Evolutionary conservation across 2,888 invertebrate genomes (phyloP).

Genomic region (Theretra japonica): DNA sequence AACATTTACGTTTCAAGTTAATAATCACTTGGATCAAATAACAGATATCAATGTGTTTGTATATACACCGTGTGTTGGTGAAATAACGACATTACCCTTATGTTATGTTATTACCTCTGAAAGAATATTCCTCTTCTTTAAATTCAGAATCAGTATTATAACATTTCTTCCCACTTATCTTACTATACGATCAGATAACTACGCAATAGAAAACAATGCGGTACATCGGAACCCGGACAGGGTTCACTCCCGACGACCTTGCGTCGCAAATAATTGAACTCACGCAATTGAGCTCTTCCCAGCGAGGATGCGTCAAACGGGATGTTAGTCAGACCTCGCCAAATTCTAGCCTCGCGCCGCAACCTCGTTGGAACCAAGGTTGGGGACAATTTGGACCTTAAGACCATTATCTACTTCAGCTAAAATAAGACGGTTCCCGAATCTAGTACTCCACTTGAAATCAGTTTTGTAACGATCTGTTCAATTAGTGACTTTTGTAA

Average conservation of each 20-base stretch:
- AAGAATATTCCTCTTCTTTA: no score
- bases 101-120: no score
- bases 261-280: constrained; percentile 41
- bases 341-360: constrained; percentile 25
- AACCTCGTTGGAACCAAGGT: constrained; percentile 28
- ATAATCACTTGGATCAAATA: no score
- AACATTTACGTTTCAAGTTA: no score
- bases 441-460: background rate
- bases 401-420: background rate
- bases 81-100: no score
- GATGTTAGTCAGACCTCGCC: constrained; percentile 30
- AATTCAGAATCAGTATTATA: no score
- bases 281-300: constrained; percentile 47
- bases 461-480: no score
- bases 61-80: no score
- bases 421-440: background rate
- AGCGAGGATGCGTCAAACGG: constrained; percentile 27
- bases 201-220: constrained; percentile 21
- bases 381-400: background rate
- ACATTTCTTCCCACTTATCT: no score
- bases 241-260: constrained; percentile 39
- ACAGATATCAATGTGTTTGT: no score
- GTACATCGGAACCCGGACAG: constrained; percentile 24
- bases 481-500: no score
- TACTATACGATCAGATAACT: background rate